Evolutionary conservation across 2,888 invertebrate genomes (phyloP).

Genomic region (Eueremaeus valkanovi): DNA sequence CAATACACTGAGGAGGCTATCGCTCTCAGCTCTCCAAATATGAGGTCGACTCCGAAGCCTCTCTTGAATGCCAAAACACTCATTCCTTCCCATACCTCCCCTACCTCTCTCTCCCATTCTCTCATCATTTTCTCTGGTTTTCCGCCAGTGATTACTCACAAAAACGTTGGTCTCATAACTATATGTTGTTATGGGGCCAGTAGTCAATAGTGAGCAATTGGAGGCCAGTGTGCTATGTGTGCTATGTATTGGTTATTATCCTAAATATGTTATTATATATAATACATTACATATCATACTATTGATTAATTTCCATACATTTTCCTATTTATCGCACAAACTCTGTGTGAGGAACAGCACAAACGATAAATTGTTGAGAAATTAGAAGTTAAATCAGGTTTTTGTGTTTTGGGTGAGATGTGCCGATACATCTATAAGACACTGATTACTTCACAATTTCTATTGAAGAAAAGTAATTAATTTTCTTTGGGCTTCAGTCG

Average conservation of each 20-base stretch:
- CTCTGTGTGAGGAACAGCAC: background rate
- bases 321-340: background rate
- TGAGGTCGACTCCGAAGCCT: slow-evolving; percentile 7
- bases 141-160: background rate
- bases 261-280: background rate
- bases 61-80: slow-evolving; percentile 1
- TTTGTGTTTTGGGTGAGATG: background rate
- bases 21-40: background rate
- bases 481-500: background rate
- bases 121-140: background rate
- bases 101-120: slow-evolving; percentile 28
- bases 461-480: background rate
- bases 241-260: slow-evolving; percentile 8
- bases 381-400: background rate
- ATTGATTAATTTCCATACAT: background rate
- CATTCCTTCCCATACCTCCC: slow-evolving; percentile 33
- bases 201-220: background rate
- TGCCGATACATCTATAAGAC: background rate
- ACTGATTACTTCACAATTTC: background rate
- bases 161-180: background rate
- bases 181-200: background rate
- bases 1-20: slow-evolving; percentile 13
- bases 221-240: slow-evolving; percentile 27
- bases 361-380: background rate
- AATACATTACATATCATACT: background rate